Percentiles rank a stretch among this genome's conserved stretches.
Conservation (phyloP, 2,888 invertebrate genomes). For the Eupithecia dodoneata region DNA sequence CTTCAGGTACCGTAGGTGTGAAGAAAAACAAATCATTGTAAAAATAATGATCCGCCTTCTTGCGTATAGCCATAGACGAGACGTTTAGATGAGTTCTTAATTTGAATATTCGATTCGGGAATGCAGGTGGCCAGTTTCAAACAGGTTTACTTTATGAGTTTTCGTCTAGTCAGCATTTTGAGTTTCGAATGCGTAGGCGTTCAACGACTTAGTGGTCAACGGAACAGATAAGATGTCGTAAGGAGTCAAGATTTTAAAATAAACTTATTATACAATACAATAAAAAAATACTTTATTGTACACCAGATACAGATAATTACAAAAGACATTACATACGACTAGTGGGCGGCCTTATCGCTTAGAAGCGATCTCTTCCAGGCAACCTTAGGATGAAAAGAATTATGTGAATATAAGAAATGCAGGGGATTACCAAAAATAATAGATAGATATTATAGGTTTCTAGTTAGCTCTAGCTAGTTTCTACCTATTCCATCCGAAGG, state of each 20-base stretch:
- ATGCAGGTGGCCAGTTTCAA: conserved; percentile 39
- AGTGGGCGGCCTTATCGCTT: too few species aligned
- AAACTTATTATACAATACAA: not conserved
- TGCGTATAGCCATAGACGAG: not conserved
- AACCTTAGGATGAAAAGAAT: too few species aligned
- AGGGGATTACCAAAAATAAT: too few species aligned
- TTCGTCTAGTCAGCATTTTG: conserved; percentile 43
- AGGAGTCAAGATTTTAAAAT: conserved; percentile 9
- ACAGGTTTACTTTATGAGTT: conserved; percentile 40
- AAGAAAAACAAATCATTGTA: not conserved
- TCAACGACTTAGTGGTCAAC: conserved; percentile 22
- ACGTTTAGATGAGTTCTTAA: conserved; percentile 33
- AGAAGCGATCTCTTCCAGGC: too few species aligned
- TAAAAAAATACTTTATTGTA: too few species aligned
- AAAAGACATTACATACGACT: too few species aligned
- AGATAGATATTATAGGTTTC: too few species aligned
- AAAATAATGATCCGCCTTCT: not conserved
- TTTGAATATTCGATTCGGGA: conserved; percentile 43
- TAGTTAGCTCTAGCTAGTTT: too few species aligned
- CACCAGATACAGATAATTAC: too few species aligned
- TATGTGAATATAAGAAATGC: too few species aligned
- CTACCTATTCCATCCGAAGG: too few species aligned
- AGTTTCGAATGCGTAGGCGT: conserved; percentile 33
- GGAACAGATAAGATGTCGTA: not conserved
- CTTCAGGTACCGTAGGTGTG: not conserved